Evolutionary conservation across 2,888 invertebrate species (phyloP).

Genomic region (Mesopsocus fuscifrons): DNA sequence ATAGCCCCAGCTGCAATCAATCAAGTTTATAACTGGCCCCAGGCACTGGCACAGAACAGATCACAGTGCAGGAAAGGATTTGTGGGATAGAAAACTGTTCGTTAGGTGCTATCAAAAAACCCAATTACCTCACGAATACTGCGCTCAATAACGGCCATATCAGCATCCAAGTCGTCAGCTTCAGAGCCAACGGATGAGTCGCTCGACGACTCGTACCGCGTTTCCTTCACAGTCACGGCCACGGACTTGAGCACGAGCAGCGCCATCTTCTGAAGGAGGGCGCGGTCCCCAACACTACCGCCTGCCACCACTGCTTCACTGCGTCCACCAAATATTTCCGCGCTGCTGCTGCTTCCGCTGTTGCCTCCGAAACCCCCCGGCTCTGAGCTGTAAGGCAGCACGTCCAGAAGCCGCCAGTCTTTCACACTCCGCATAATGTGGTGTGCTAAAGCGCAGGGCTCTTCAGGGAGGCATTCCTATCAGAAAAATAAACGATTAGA

Average conservation of each 20-base stretch:
- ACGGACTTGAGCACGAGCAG: constrained; percentile 74
- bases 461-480: constrained; percentile 60
- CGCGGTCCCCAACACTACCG: constrained; percentile 41
- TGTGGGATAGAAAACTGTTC: constrained; percentile 15
- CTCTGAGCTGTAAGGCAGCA: constrained; percentile 22
- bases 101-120: too few relatives aligned
- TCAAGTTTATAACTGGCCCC: too few relatives aligned
- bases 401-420: constrained; percentile 51
- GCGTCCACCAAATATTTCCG: too few relatives aligned
- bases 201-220: constrained; percentile 54
- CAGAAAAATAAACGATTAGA: too few relatives aligned
- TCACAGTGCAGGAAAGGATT: too few relatives aligned
- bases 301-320: constrained; percentile 29
- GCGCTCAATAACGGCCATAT: constrained; percentile 72
- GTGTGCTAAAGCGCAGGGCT: constrained; percentile 72
- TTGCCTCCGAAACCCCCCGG: constrained; percentile 21
- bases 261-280: constrained; percentile 69
- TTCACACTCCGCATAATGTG: constrained; percentile 71
- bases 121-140: constrained; percentile 55
- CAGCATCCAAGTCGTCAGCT: constrained; percentile 70
- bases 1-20: too few relatives aligned
- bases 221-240: constrained; percentile 78
- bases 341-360: constrained; percentile 29
- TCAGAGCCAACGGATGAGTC: constrained; percentile 71
- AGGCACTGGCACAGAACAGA: too few relatives aligned